Percentiles rank a stretch among this genome's conserved stretches.
Evolutionary conservation across 1,140 invertebrate species (phyloP).

Genomic region (Bradynema listronoti): DNA sequence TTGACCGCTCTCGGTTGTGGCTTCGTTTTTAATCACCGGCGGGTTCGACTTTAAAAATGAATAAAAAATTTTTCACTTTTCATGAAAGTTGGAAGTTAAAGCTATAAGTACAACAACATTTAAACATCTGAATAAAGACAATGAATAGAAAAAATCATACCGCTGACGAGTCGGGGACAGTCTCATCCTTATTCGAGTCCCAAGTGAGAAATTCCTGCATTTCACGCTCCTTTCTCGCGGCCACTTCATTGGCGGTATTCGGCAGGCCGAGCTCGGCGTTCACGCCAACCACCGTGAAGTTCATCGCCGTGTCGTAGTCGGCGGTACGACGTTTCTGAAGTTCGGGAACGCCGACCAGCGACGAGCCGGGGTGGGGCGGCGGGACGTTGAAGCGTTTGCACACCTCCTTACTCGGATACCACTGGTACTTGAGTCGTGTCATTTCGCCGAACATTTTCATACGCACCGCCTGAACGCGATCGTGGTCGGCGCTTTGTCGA

Average conservation of each 20-base stretch:
- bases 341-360: conserved; percentile 25
- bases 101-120: too few species aligned
- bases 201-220: background rate
- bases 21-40: too few species aligned
- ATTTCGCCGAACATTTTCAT: conserved; percentile 75
- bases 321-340: conserved; percentile 13
- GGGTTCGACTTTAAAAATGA: too few species aligned
- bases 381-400: conserved; percentile 91
- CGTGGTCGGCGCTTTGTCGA: too few species aligned
- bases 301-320: conserved; percentile 8
- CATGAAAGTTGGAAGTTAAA: too few species aligned
- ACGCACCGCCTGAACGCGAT: conserved; percentile 66
- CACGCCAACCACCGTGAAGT: too few species aligned
- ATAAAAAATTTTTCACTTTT: too few species aligned
- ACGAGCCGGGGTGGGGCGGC: conserved; percentile 69
- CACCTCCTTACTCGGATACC: conserved; percentile 77
- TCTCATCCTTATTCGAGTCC: background rate
- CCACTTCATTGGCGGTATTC: background rate
- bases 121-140: background rate
- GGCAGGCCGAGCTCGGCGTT: background rate
- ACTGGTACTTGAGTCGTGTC: conserved; percentile 68
- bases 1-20: background rate
- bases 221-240: background rate
- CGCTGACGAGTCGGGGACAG: too few species aligned
- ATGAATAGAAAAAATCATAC: too few species aligned